Base-by-base conservation (phyloP, 2,113 vertebrate genomes). In the Lanius collurio region DNA sequence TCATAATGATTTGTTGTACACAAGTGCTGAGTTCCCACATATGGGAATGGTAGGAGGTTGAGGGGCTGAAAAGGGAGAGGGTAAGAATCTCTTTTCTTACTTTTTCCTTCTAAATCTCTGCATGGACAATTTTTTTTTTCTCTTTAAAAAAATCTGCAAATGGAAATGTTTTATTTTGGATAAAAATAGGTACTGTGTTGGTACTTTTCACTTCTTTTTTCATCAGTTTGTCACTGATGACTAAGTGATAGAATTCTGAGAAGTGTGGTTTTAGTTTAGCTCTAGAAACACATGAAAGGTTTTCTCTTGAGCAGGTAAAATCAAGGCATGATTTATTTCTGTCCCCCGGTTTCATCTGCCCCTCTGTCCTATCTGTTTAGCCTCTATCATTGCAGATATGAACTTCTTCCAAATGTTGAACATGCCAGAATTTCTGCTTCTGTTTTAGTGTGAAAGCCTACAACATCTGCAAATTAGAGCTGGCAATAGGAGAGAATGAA, bases 201-300 rank as follows among this genome's bases (percentile, higher is more conserved):
- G 39, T 78, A 44, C 33, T 89, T 89, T 87, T 89, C 33, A 69
- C 83, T 83, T 90, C 24, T 84, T 85, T 90, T 95, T 92, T 78
- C 52, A 90, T 70, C 74, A 33, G 30, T 89, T 87, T 93, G 92
- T 87, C 84, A 82, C 64, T 44, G 59, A 74, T 95, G 91, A 89
- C 76, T 95, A 91, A 92, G 68, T 89, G 84, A 75, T 37, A 35
- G 60, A 75, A 27, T 59, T 96, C 60, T 91, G 84, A 87, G 59
- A 71, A 74, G 7, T 55, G n/a, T 79, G 69, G 44, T 35, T 79
- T 88, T 68, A n/a, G 35, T 90, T 87, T 69, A 64, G 33, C 50
- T 86, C 22, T 73, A 62, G 59, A 83, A 89, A 80, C 20, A 19
- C 31, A 47, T 75, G 37, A 23, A 74, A 64, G 21, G n/a, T 11